Base-by-base conservation (phyloP, 2,888 invertebrate species). In the Hybos culiciformis region DNA sequence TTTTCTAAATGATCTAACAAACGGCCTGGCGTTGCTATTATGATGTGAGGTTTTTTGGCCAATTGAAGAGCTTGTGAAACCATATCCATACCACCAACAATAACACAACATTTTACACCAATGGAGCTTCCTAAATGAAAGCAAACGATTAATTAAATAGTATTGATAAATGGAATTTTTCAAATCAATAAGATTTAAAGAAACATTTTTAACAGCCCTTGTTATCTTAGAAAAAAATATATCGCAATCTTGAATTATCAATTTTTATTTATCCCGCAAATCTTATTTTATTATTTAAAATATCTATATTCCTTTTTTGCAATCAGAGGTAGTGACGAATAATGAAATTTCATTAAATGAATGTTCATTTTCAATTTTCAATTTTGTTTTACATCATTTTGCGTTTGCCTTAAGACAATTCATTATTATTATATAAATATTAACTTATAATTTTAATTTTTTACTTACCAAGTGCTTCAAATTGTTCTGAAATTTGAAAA, bases 1-100 rank as follows among this genome's bases (percentile, higher is more conserved):
- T 97, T 96, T 63, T 96, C 91, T 40, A 98, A 71, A 66, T 99
- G 98, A 67, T 97, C 96, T 0, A 96, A 82, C 37, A 97, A 69
- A 49, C 97, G 71, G 7, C 97, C 97, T 0, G 97, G 97, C 0
- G 98, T 98, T 0, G 96, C 96, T 33, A 98, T 88, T 48, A 98
- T 77, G 53, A 98, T 82, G 60, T 98, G 98, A 0, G 98, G 98
- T 56, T 96, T 93, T 63, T 93, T 96, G 1, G 91, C 90, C 39
- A 98, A 68, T 55, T 82, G 75, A 46, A 96, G 68, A 0, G 91
- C 79, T 61, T 99, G 98, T 0, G 91, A 82, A 58, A 90, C 85
- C 92, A 96, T 96, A 60, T 99, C 97, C 78, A 97, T 92, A 1
- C 98, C 98, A 37, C 98, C 98, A 4, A 99, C 97, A 56, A 99